These are phyloP conservation scores for Polymixis lichenea DNA, from an alignment of 2,888 invertebrate genomes.

Conservation along the genomic window DNA sequence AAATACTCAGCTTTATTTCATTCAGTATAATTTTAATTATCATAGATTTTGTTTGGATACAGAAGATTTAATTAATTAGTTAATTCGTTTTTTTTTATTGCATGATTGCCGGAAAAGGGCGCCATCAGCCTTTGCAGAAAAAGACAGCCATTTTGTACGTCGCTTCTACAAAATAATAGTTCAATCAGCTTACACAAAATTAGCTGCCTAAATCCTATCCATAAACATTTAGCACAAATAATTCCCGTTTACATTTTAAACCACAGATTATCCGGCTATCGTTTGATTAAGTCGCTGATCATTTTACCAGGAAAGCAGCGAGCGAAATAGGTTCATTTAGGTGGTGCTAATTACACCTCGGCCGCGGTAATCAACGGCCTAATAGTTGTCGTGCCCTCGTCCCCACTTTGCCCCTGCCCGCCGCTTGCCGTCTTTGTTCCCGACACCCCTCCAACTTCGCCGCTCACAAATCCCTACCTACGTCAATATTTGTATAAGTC, in stretches of 20 bases:
- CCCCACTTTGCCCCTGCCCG: conserved; percentile 59
- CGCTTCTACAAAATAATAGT: neutral
- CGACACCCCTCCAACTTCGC: conserved; percentile 68
- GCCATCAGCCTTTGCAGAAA: neutral
- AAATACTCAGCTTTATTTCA: no score
- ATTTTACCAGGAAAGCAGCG: conserved; percentile 79
- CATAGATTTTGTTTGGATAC: no score
- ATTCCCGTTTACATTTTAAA: conserved; percentile 19
- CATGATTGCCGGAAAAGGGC: no score
- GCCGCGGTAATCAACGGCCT: conserved; percentile 84
- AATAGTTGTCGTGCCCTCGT: conserved; percentile 78
- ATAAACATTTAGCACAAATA: conserved; percentile 2
- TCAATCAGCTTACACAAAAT: neutral
- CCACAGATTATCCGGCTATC: conserved; percentile 66
- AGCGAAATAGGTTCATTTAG: conserved; percentile 85
- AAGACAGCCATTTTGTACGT: neutral
- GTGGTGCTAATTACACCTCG: conserved; percentile 85
- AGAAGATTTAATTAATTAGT: neutral
- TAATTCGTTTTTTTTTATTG: no score
- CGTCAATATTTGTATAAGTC: conserved; percentile 60
- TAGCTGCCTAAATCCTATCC: conserved; percentile 1
- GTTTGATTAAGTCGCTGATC: conserved; percentile 75
- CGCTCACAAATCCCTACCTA: conserved; percentile 66
- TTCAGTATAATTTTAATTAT: no score
- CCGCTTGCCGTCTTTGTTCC: conserved; percentile 63